Base-by-base conservation (phyloP, 2,797 vertebrate species). In the Platalea minor region DNA sequence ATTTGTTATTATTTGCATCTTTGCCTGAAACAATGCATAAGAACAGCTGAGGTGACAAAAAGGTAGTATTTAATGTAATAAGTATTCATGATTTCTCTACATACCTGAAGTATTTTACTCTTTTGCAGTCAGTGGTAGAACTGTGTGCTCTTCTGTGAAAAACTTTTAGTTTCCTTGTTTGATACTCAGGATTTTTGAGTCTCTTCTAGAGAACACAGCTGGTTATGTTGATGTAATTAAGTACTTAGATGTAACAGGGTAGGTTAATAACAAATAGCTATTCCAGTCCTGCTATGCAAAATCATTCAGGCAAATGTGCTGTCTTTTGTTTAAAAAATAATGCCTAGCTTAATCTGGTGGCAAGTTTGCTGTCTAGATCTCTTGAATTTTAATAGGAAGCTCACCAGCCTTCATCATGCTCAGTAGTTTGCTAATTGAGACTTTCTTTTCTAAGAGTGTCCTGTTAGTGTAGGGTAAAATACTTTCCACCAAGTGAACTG, bases 381-480 rank as follows among this genome's bases (percentile, higher is more conserved):
- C 79, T 85, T 80, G 31, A 77, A n/a, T 74, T 35, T 51, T 77
- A 79, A 43, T 54, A 35, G 80, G 85, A 91, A 59, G 53, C 83
- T 86, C 65, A 54, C 48, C n/a, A 73, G 78, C 74, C 63, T 65
- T 72, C 81, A 46, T 78, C 63, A 5, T 41, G 56, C 85, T 91
- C 46, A 20, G 57, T 75, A 45, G 72, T 88, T 94, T 77, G 68
- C 79, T 95, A 85, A 95, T 88, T 95, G 85, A 91, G 60, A 59
- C 64, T 95, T 83, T 81, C 61, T 91, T 85, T 92, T 67, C 84
- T 75, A 11, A 11, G 46, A 26, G 31, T 41, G 39, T 59, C 64
- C 41, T 86, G 75, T 59, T 86, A 63, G 61, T 35, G 61, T 57
- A 60, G 23, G 13, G 31, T 75, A 77, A 46, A 92, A 89, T 88